Conservation (phyloP, 1,140 invertebrate species). For the Aphaenogaster floridana region DNA sequence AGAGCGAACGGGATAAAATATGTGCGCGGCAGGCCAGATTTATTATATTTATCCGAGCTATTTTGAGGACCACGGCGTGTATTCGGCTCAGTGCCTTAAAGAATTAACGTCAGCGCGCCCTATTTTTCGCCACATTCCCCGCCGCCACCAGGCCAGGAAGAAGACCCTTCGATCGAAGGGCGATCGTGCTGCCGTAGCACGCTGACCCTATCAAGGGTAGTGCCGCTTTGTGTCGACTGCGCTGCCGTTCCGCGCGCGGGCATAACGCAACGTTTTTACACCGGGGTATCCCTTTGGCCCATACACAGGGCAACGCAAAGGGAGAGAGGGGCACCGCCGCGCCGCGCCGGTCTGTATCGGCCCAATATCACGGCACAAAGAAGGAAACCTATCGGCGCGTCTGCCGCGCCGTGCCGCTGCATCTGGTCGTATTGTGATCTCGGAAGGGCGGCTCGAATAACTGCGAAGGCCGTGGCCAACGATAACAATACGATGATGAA, state of each 20-base stretch:
- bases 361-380: constrained; percentile 57
- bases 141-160: constrained; percentile 22
- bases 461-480: constrained; percentile 75
- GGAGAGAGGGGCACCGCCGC: not conserved
- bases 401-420: constrained; percentile 44
- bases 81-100: constrained; percentile 55
- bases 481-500: constrained; percentile 80
- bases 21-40: constrained; percentile 29
- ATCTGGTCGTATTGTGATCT: constrained; percentile 75
- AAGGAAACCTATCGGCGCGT: constrained; percentile 64
- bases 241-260: constrained; percentile 6
- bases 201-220: constrained; percentile 42
- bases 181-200: constrained; percentile 20
- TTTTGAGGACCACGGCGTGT: constrained; percentile 34
- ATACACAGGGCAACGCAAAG: constrained; percentile 17
- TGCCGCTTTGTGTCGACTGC: constrained; percentile 42
- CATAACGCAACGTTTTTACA: constrained; percentile 55
- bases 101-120: constrained; percentile 53
- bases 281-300: constrained; percentile 38
- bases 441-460: constrained; percentile 71
- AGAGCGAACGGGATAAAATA: constrained; percentile 29
- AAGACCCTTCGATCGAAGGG: constrained; percentile 55
- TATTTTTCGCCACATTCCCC: constrained; percentile 38
- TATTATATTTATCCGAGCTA: constrained; percentile 60
- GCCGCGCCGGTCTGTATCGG: constrained; percentile 20